Evolutionary conservation across 1,140 invertebrate species (phyloP).

Genomic region (Macrosteles quadrilineatus): DNA sequence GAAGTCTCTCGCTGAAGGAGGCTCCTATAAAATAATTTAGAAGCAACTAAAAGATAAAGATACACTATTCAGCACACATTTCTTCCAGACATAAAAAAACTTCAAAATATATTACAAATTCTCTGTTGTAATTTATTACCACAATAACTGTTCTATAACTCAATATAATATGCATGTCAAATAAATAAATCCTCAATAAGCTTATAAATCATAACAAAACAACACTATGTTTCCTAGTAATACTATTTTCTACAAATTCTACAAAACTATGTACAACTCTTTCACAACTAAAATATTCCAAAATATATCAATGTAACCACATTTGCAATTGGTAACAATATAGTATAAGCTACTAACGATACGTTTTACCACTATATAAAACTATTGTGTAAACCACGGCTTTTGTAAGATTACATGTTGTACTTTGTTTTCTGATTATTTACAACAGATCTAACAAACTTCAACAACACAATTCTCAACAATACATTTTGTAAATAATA

Average conservation of each 20-base stretch:
- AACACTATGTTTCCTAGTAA: background rate
- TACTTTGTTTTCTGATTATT: slow-evolving; percentile 23
- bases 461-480: slow-evolving; percentile 12
- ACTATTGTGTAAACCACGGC: background rate
- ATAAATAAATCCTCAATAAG: too few species aligned
- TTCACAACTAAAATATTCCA: background rate
- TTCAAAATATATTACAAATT: too few species aligned
- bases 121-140: too few species aligned
- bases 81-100: too few species aligned
- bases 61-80: too few species aligned
- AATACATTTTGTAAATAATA: slow-evolving; percentile 14
- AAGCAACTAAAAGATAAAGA: too few species aligned
- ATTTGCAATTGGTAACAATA: slow-evolving; percentile 11
- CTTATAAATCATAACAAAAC: background rate
- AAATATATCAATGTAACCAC: slow-evolving; percentile 4
- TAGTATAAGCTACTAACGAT: slow-evolving; percentile 3
- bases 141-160: too few species aligned
- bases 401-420: background rate
- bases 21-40: too few species aligned
- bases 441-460: slow-evolving; percentile 15
- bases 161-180: too few species aligned
- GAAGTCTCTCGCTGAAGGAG: too few species aligned
- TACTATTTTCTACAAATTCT: slow-evolving; percentile 7
- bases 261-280: slow-evolving; percentile 6
- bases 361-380: background rate